Percentiles rank a stretch among this genome's conserved stretches.
These are phyloP conservation scores for Notiomystis cincta DNA, from an alignment of 2,113 vertebrate species.

Conservation along the genomic window DNA sequence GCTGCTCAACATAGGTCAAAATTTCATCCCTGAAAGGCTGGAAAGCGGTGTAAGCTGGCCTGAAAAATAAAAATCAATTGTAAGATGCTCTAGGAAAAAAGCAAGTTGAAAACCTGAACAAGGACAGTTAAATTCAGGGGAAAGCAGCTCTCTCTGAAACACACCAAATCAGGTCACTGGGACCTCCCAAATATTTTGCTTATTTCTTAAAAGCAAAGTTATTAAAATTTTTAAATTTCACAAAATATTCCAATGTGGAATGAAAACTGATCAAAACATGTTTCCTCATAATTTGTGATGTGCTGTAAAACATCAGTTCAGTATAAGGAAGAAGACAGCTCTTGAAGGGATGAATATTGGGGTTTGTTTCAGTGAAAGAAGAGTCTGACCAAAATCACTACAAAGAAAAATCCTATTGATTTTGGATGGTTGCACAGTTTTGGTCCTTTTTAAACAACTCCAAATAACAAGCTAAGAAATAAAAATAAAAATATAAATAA, in stretches of 20 bases:
- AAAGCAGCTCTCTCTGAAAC: neutral
- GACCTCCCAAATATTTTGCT: neutral
- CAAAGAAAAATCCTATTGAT: neutral
- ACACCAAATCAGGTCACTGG: neutral
- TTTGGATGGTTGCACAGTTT: neutral
- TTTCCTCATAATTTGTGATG: neutral
- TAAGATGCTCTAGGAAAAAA: neutral
- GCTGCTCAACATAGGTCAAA: neutral
- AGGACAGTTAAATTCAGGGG: neutral
- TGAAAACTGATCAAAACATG: neutral
- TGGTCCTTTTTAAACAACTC: neutral
- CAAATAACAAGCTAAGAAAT: too few species aligned
- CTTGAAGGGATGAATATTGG: neutral
- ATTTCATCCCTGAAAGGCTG: neutral
- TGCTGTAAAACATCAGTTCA: neutral
- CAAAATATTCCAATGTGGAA: neutral
- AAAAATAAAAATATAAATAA: fast-evolving
- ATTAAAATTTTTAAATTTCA: neutral
- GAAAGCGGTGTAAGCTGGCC: neutral
- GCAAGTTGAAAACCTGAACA: neutral
- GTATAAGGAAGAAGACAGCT: neutral
- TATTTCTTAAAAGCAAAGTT: neutral
- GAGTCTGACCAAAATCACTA: neutral
- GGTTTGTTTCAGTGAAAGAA: neutral
- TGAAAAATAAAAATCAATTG: neutral